Evolutionary conservation across 2,888 invertebrate species (phyloP), one percentile per base, ranked within the genome.

Genomic region (Axea sp.): DNA sequence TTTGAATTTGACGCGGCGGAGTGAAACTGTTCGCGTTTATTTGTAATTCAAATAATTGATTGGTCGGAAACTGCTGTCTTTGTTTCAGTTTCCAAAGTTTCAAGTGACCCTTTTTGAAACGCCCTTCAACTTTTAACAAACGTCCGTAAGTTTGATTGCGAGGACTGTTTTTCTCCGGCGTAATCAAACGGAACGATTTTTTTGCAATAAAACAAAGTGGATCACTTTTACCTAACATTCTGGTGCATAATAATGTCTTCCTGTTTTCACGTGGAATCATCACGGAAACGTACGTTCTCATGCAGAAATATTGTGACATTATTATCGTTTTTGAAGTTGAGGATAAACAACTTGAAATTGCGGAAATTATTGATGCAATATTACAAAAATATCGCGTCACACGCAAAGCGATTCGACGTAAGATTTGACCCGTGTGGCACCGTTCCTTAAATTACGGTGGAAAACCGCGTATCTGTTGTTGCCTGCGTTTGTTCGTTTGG

Each of bases 31-130:
- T 28, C 37, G 14, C 24, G n/a, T 30, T 62, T 39, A 62, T 39
- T 60, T 49, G 49, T 15, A 39, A 62, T 49, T 49, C 39, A 49
- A 39, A 62, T 62, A 62, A 62, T 39, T 49, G 62, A 60, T 60
- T 47, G 15, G 35, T 47, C 35, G 45, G 45, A 45, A 59, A 47
- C 19, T 28, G 37, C 11, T 17, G 19, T 45, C 35, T 45, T 47
- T 37, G 47, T 35, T 37, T 60, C 26, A 24, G 45, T 47, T 47
- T 8, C 30, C 7, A 26, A 59, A 30, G 8, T 39, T 47, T 59
- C 14, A 22, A 57, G 49, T 12, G 19, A 12, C 19, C n/a, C 33
- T 47, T 49, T 49, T 17, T 4, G 28, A 28, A 22, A 33, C 15
- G 33, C 24, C 8, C 43, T 57, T 33, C 39, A 57, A 57, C 39